Percentiles rank a stretch among this genome's conserved stretches.
phyloP scores from a whole-genome alignment of 2,113 vertebrate species.

The Hystrix cristata region DNA sequence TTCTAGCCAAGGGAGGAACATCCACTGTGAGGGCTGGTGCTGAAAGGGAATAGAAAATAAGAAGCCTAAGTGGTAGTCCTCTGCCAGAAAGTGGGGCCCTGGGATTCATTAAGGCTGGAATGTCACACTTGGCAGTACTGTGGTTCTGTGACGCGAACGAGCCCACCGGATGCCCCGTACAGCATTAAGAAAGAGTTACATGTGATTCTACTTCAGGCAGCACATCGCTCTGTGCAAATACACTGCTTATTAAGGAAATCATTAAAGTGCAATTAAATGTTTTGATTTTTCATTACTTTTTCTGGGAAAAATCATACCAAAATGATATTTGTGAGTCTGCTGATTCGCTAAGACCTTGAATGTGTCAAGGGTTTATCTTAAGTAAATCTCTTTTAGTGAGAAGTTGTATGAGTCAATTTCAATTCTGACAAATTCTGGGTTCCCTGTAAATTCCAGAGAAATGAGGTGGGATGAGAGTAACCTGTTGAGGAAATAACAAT shows the following conservation, averaged over 20 bases:
- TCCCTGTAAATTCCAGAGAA: constrained; percentile 57
- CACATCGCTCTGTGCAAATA: constrained; percentile 4
- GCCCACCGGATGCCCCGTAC: constrained; percentile 16
- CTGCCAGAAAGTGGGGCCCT: constrained; percentile 65
- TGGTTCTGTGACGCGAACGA: constrained; percentile 61
- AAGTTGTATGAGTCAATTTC: constrained; percentile 57
- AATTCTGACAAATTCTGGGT: constrained; percentile 41
- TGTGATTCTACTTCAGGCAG: constrained; percentile 51
- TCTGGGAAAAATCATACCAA: constrained; percentile 33
- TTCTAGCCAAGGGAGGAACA: constrained; percentile 30
- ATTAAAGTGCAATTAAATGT: constrained; percentile 45
- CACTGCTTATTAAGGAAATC: constrained; percentile 64
- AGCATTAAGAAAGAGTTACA: constrained; percentile 44
- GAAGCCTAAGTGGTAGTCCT: constrained; percentile 25
- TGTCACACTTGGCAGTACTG: constrained; percentile 63
- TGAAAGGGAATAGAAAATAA: constrained; percentile 60
- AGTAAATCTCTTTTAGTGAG: constrained; percentile 3
- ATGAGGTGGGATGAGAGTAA: constrained; percentile 30
- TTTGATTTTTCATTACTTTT: constrained; percentile 51
- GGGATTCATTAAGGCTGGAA: constrained; percentile 64
- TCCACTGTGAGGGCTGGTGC: constrained; percentile 9
- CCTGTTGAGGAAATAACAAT: background rate
- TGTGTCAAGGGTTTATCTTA: constrained; percentile 25
- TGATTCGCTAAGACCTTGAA: constrained; percentile 35
- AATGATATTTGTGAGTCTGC: constrained; percentile 57